Evolutionary conservation across 2,888 invertebrate species (phyloP), one percentile per base, ranked within the genome.

Genomic region (Homarus gammarus): DNA sequence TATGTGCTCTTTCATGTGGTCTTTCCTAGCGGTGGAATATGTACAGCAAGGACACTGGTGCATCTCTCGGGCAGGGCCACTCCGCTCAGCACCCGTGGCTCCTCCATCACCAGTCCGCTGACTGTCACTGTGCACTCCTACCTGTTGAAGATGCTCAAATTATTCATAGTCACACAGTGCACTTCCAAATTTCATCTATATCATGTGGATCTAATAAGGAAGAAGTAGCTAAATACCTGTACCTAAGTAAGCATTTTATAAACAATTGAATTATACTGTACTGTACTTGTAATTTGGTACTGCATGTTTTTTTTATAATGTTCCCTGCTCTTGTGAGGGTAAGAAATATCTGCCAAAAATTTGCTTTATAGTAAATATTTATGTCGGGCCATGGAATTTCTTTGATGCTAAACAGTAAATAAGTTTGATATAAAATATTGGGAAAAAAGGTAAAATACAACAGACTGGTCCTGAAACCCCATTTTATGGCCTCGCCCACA

Each of bases 1-100:
- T 36, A 84, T 84, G 36, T 84, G 84, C 27, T 84, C 84, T 56
- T 84, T 84, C 84, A 84, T 84, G 40, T 84, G 84, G 84, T 84
- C 84, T 51, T 84, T 84, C 68, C 84, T 72, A 40, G 70, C 61
- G 12, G 84, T 84, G 73, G 75, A 44, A 44, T 84, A 84, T 8
- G 75, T 40, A 75, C 84, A 84, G 84, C 75, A 84, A 38, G 84
- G 84, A 36, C 84, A 84, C 61, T 84, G 84, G 75, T 84, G 84
- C 73, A 84, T 61, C 40, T 84, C 75, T 27, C 84, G 44, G 38
- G 70, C 31, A 22, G 70, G 31, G 40, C 61, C 38, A 84, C 44
- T 56, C 6, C 84, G 84, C 36, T 78, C 78, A 27, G 27, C 75
- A n/a, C 40, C 15, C 75, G 22, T 27, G 12, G 27, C 49, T 49